Conservation (phyloP, 2,888 invertebrate genomes). For the Brachyptera putata region DNA sequence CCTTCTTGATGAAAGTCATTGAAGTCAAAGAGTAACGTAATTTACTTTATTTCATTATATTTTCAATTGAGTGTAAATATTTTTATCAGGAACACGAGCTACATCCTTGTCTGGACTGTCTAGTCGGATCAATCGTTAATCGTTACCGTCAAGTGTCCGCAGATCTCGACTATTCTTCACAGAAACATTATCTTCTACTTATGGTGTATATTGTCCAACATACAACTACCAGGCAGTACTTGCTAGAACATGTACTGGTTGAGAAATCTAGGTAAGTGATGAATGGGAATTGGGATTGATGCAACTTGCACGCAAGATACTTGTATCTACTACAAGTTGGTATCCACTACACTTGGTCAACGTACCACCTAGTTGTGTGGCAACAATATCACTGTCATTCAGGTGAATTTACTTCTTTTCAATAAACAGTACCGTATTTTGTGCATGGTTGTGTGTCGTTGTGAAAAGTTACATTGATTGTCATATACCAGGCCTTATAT, state of each 20-base stretch:
- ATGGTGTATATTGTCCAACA: slow-evolving; percentile 60
- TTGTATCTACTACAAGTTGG: too few species aligned
- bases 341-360: too few species aligned
- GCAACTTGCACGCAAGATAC: background rate
- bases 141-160: slow-evolving; percentile 56
- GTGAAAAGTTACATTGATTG: background rate
- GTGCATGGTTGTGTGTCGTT: too few species aligned
- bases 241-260: slow-evolving; percentile 60
- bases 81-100: slow-evolving; percentile 53
- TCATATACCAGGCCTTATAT: too few species aligned
- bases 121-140: slow-evolving; percentile 57
- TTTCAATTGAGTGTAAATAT: too few species aligned
- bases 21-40: too few species aligned
- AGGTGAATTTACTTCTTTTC: too few species aligned
- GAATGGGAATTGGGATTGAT: background rate
- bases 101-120: slow-evolving; percentile 58
- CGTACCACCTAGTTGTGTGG: too few species aligned
- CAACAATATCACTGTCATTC: too few species aligned
- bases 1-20: too few species aligned
- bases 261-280: slow-evolving; percentile 52
- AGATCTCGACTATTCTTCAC: slow-evolving; percentile 45
- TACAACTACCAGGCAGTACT: slow-evolving; percentile 56
- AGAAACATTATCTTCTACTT: slow-evolving; percentile 56
- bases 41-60: too few species aligned
- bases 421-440: too few species aligned